phyloP scores from a whole-genome alignment of 2,888 invertebrate genomes.

The Brenthis daphne region DNA sequence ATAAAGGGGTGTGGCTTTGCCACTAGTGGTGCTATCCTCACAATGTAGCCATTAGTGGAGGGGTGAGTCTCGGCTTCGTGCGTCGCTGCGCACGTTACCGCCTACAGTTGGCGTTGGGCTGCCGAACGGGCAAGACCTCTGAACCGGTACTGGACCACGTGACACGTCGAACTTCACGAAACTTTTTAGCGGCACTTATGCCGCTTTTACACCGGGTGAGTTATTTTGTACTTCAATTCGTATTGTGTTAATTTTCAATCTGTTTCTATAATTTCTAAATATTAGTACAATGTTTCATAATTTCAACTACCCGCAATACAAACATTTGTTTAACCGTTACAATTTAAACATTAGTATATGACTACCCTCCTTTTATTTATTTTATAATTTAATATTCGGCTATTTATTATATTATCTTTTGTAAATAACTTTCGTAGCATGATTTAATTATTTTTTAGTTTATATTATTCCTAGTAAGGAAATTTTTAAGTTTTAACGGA shows the following conservation, averaged over 20 bases:
- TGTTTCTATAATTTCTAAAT: background rate
- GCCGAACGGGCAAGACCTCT: conserved; percentile 54
- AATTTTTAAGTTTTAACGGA: background rate
- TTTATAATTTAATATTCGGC: conserved; percentile 2
- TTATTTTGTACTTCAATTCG: conserved; percentile 33
- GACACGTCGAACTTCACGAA: conserved; percentile 50
- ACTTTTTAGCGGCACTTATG: conserved; percentile 62
- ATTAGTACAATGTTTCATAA: no score
- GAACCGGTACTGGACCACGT: conserved; percentile 50
- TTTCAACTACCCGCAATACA: no score
- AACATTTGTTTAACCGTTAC: background rate
- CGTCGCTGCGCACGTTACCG: conserved; percentile 50
- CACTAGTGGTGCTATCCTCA: conserved; percentile 15
- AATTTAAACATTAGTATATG: background rate
- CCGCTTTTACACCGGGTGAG: conserved; percentile 72
- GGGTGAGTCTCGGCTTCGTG: conserved; percentile 58
- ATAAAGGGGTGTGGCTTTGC: conserved; percentile 47
- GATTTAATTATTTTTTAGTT: no score
- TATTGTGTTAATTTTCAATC: background rate
- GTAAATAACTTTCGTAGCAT: no score
- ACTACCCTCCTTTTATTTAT: background rate
- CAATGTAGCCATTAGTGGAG: conserved; percentile 43
- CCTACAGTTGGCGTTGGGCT: conserved; percentile 63
- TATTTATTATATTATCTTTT: background rate
- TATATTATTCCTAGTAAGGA: background rate